phyloP scores from a whole-genome alignment of 2,113 vertebrate species.

The Pyxicephalus adspersus region DNA sequence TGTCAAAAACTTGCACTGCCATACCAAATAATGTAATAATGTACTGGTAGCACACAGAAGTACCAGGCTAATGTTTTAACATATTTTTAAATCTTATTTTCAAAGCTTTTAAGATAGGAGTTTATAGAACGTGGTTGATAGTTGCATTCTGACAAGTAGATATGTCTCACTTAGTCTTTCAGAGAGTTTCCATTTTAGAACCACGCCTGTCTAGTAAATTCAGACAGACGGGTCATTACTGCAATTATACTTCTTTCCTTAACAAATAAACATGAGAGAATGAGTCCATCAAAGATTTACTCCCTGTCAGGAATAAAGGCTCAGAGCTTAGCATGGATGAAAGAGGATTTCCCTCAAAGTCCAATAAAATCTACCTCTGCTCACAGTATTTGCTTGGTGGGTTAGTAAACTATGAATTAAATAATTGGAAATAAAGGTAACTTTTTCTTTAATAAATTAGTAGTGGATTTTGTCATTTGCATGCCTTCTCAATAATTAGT shows the following conservation, averaged over 20 bases:
- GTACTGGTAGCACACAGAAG: too few relatives aligned
- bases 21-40: too few relatives aligned
- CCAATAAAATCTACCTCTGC: conserved; percentile 8
- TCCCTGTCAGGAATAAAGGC: conserved; percentile 43
- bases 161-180: conserved; percentile 25
- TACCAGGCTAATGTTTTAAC: too few relatives aligned
- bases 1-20: too few relatives aligned
- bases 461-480: too few relatives aligned
- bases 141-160: conserved; percentile 7
- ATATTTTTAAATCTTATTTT: too few relatives aligned
- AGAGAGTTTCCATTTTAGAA: conserved; percentile 32
- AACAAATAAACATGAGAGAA: conserved; percentile 40
- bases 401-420: too few relatives aligned
- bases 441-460: too few relatives aligned
- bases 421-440: too few relatives aligned
- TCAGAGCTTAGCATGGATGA: conserved; percentile 38
- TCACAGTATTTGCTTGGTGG: not conserved
- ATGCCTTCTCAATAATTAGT: too few relatives aligned
- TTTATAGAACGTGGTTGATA: not conserved
- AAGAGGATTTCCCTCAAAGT: conserved; percentile 36
- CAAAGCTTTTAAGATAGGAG: too few relatives aligned
- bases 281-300: conserved; percentile 43
- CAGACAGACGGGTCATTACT: conserved; percentile 55
- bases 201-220: conserved; percentile 57
- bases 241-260: conserved; percentile 46